Evolutionary conservation across 2,113 vertebrate genomes (phyloP).

Genomic region (Tenrec ecaudatus): DNA sequence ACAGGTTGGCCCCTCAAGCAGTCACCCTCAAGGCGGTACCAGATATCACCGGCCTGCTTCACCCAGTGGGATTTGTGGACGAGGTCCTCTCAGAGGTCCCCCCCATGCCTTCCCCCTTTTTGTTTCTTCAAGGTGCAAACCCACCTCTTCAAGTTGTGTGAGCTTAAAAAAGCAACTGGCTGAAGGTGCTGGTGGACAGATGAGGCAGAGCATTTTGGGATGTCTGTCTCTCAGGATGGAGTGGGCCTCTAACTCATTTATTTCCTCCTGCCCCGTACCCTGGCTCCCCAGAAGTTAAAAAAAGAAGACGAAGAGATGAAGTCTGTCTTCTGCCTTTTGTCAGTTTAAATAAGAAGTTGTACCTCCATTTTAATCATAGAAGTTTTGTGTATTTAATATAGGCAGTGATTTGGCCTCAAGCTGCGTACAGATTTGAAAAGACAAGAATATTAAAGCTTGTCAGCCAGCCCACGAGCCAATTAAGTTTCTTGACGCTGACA

Average conservation of each 20-base stretch:
- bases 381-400: constrained; percentile 62
- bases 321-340: constrained; percentile 43
- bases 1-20: too few species aligned
- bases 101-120: background rate
- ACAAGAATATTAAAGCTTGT: constrained; percentile 74
- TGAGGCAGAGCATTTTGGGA: background rate
- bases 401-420: constrained; percentile 66
- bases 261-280: background rate
- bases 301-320: background rate
- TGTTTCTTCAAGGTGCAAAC: background rate
- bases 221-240: background rate
- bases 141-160: background rate
- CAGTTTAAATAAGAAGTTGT: constrained; percentile 53
- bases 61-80: background rate
- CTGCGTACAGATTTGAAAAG: constrained; percentile 77
- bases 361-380: constrained; percentile 70
- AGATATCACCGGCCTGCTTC: too few species aligned
- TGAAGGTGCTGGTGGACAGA: background rate
- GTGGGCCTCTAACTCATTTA: too few species aligned
- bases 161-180: background rate
- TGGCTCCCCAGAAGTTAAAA: constrained; percentile 10
- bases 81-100: background rate
- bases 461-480: constrained; percentile 73
- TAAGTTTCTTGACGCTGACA: constrained; percentile 76
- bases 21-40: too few species aligned